phyloP scores from a whole-genome alignment of 2,888 invertebrate species.

The Pharmacophagus antenor region DNA sequence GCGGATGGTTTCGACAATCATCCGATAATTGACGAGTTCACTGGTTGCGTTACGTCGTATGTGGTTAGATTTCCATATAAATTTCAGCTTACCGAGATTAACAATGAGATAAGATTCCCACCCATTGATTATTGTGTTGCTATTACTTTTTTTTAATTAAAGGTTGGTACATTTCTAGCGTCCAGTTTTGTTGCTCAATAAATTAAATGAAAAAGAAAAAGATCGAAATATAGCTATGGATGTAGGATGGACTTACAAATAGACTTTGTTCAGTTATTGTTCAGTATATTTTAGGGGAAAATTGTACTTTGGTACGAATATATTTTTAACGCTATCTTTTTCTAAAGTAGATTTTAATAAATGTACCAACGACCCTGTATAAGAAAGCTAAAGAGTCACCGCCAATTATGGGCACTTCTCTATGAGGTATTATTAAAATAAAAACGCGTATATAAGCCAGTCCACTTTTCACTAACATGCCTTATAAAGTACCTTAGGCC shows the following conservation, averaged over 20 bases:
- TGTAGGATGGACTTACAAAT: no score
- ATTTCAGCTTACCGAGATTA: constrained; percentile 34
- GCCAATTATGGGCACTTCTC: constrained; percentile 63
- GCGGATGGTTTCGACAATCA: constrained; percentile 42
- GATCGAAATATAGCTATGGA: no score
- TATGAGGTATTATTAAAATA: constrained; percentile 69
- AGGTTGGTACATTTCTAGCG: background rate
- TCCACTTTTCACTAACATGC: constrained; percentile 65
- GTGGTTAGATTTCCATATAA: constrained; percentile 32
- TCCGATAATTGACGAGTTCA: constrained; percentile 57
- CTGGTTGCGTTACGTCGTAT: constrained; percentile 25
- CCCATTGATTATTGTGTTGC: constrained; percentile 3
- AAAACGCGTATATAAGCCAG: constrained; percentile 53
- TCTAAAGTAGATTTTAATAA: background rate
- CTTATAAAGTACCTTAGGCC: constrained; percentile 57
- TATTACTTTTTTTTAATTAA: constrained; percentile 5
- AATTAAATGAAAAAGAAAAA: background rate
- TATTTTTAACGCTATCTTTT: no score
- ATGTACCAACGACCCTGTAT: constrained; percentile 21
- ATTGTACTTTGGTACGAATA: no score
- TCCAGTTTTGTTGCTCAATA: background rate
- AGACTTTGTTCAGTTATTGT: no score
- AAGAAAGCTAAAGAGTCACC: constrained; percentile 61
- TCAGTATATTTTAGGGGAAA: no score
- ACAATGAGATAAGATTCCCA: constrained; percentile 29